Conservation (phyloP, 2,797 vertebrate genomes). For the Alcedo quadribrachys region DNA sequence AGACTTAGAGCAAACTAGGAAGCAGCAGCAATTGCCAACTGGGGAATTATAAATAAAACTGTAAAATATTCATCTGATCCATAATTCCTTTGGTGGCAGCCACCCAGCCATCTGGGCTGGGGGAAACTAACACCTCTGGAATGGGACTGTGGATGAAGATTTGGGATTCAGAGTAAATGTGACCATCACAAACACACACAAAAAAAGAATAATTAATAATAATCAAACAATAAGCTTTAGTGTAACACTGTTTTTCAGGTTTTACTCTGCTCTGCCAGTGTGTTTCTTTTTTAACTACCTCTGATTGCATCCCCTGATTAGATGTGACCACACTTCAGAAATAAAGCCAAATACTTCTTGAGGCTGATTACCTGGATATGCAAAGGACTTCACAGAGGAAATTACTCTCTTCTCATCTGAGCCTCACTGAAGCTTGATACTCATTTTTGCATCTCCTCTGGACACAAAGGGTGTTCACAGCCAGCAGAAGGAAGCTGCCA, state of each 20-base stretch:
- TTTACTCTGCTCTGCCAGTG: neutral
- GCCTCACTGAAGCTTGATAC: neutral
- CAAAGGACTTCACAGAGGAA: neutral
- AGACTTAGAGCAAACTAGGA: conserved; percentile 32
- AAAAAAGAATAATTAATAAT: neutral
- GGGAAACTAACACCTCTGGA: conserved; percentile 27
- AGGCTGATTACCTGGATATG: neutral
- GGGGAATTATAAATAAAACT: conserved; percentile 52
- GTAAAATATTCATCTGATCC: conserved; percentile 68
- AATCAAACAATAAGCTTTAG: neutral
- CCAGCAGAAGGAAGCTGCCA: neutral
- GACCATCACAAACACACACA: neutral
- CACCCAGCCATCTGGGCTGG: conserved; percentile 45
- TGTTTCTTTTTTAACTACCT: neutral
- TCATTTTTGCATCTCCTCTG: neutral
- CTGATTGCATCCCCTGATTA: neutral
- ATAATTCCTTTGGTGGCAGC: conserved; percentile 70
- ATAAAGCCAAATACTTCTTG: neutral
- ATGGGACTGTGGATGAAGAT: conserved; percentile 5
- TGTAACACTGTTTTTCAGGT: neutral
- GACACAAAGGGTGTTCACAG: neutral
- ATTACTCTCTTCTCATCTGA: neutral
- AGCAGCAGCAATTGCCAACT: conserved; percentile 36
- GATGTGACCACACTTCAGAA: neutral
- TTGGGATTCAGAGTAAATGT: neutral